phyloP scores from a whole-genome alignment of 2,113 vertebrate species.

The Misgurnus anguillicaudatus region DNA sequence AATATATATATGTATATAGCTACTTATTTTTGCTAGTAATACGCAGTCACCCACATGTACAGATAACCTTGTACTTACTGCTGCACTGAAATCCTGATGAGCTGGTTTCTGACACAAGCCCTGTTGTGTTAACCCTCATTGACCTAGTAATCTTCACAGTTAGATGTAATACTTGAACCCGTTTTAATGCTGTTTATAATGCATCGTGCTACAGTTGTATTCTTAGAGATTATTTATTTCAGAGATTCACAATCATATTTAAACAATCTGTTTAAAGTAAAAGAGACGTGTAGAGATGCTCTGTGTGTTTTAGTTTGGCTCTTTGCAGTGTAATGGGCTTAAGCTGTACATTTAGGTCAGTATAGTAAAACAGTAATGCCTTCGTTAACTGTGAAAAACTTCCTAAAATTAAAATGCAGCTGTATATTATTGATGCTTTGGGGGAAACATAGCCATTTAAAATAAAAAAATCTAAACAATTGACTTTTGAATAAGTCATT shows the following conservation, averaged over 20 bases:
- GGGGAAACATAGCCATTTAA: not conserved
- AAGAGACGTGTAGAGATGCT: not conserved
- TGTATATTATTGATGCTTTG: not conserved
- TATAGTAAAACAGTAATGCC: not conserved
- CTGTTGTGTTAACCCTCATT: not conserved
- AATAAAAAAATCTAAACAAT: too few relatives aligned
- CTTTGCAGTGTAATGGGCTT: not conserved
- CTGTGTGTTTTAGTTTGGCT: not conserved
- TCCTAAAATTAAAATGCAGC: too few relatives aligned
- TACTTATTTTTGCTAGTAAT: too few relatives aligned
- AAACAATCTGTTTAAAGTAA: not conserved
- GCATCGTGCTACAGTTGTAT: not conserved
- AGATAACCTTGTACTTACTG: not conserved
- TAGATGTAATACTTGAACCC: not conserved
- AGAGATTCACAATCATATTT: not conserved
- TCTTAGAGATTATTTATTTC: not conserved
- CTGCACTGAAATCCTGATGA: not conserved
- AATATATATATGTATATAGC: too few relatives aligned
- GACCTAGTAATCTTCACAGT: not conserved
- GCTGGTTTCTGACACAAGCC: constrained; percentile 1
- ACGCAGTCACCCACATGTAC: too few relatives aligned
- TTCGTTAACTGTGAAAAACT: too few relatives aligned
- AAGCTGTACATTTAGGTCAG: constrained; percentile 1
- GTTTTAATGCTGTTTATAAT: not conserved
- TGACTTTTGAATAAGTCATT: too few relatives aligned